Base-by-base conservation (phyloP, 2,888 invertebrate species). In the Euclidia mi region DNA sequence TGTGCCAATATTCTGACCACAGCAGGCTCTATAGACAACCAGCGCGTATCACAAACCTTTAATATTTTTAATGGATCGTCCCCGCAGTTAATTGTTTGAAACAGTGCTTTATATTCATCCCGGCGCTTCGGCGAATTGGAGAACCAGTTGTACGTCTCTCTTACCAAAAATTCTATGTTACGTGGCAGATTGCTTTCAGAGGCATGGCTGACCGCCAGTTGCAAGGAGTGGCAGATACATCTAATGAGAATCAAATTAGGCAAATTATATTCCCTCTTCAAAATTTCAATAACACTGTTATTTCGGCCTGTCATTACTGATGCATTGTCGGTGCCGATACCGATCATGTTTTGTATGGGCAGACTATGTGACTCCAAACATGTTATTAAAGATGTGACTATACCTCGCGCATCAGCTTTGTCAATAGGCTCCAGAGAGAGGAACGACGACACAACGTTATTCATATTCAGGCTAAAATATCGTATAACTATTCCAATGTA, bases 271-370 rank as follows among this genome's bases (percentile, higher is more conserved):
- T 72, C 52, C 25, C 45, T 69, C 63, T 77, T 73, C 10, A 81
- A 45, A 12, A 76, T 68, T 49, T 32, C 47, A 45, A 69, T 43
- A 2, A 84, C 79, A 7, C 81, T 63, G 44, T 79, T 78, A 48
- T 79, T 68, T 2, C 53, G 17, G 0, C 83, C 80, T 14, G 72
- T 78, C 83, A 84, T 81, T 2, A 80, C 79, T 9, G 78, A 62
- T 2, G 84, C 84, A 65, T 84, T 84, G 37, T 82, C 82, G 0
- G 77, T 75, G 3, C 79, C 81, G 7, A 82, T 69, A 3, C 77
- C 82, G 44, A 78, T 46, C 47, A 81, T 44, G 37, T 75, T 71
- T 58, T 66, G 31, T 28, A 63, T 48, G 11, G 28, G n/a, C 18
- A 75, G 14, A 25, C 47, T 43, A 40, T 60, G 20, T 29, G 35